Evolutionary conservation across 2,113 vertebrate species (phyloP).

Genomic region (Smithornis capensis): DNA sequence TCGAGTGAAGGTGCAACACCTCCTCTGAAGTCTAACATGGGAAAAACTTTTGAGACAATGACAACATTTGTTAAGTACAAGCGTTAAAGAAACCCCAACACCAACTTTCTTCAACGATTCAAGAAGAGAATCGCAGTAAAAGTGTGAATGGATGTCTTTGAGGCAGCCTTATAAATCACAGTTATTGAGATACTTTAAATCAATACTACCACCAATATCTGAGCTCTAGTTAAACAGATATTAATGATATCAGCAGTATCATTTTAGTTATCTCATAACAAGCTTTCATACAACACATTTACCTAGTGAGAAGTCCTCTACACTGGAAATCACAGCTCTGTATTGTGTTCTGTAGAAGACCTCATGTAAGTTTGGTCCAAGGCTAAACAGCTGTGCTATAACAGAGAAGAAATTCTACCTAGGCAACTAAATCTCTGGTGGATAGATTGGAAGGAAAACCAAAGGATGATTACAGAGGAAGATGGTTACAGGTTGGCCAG

Average conservation of each 20-base stretch:
- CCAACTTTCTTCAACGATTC: background rate
- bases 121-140: background rate
- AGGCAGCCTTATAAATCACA: background rate
- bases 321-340: background rate
- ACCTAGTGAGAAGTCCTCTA: background rate
- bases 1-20: background rate
- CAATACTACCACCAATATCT: background rate
- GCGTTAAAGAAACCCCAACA: background rate
- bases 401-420: background rate
- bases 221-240: background rate
- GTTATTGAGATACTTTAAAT: background rate
- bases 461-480: background rate
- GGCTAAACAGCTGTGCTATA: background rate
- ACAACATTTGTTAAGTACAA: background rate
- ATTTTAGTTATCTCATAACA: background rate
- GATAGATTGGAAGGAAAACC: background rate
- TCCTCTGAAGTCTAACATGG: background rate
- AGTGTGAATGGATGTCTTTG: background rate
- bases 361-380: background rate
- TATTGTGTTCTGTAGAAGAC: background rate
- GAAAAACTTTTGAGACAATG: background rate
- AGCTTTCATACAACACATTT: background rate
- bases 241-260: background rate
- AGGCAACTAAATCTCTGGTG: background rate
- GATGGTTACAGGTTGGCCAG: background rate